Conservation (phyloP, 2,113 vertebrate species). For the Ascaphus truei region DNA sequence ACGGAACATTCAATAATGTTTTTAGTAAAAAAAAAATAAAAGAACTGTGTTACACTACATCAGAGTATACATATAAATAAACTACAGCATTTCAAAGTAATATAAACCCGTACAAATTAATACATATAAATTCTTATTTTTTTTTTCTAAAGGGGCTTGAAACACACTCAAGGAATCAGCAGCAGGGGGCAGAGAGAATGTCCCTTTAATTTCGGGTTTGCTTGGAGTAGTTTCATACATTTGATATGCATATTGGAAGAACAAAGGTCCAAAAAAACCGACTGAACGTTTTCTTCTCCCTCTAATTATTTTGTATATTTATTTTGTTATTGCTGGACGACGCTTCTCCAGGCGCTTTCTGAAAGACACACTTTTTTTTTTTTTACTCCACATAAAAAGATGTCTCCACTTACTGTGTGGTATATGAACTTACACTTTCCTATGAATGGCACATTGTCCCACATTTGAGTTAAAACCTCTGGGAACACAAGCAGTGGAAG, state of each 20-base stretch:
- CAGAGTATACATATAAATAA: too few species aligned
- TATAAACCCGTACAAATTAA: too few species aligned
- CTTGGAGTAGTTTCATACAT: conserved; percentile 7
- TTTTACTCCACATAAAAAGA: neutral
- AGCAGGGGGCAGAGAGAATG: neutral
- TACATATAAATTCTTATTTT: too few species aligned
- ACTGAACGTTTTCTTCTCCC: conserved; percentile 4
- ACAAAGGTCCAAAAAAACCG: conserved; percentile 23
- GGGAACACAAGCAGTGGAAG: too few species aligned
- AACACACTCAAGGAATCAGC: neutral
- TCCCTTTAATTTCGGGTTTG: conserved; percentile 17
- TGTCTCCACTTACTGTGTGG: conserved; percentile 12
- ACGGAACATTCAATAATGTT: too few species aligned
- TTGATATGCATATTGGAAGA: conserved; percentile 31
- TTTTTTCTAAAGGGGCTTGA: too few species aligned
- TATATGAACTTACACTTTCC: neutral
- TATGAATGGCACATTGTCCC: conserved; percentile 8
- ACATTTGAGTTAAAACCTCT: neutral
- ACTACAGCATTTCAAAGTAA: too few species aligned
- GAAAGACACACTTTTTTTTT: neutral
- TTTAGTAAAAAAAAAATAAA: too few species aligned
- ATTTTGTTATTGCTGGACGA: conserved; percentile 35
- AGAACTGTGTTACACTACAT: too few species aligned
- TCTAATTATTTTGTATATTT: conserved; percentile 35
- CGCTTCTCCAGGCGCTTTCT: neutral